Evolutionary conservation across 1,140 invertebrate species (phyloP).

Genomic region (Drosophila kurseongensis): DNA sequence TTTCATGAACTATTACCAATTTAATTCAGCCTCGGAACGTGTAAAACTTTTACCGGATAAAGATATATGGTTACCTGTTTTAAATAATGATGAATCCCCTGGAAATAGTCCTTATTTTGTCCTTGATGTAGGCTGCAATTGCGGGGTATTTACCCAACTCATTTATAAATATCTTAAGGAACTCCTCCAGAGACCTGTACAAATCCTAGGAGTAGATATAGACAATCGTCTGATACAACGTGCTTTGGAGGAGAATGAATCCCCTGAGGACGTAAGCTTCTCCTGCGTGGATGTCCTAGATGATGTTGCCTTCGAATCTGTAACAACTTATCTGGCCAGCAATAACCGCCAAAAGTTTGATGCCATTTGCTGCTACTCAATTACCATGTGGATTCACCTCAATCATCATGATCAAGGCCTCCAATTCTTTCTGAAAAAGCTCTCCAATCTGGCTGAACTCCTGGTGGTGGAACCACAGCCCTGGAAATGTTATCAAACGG

Average conservation of each 20-base stretch:
- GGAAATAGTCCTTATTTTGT: conserved; percentile 84
- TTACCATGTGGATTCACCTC: conserved; percentile 95
- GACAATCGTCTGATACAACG: conserved; percentile 89
- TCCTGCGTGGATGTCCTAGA: conserved; percentile 88
- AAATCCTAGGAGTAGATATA: conserved; percentile 90
- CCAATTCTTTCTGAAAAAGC: conserved; percentile 86
- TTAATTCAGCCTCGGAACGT: conserved; percentile 89
- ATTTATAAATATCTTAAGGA: conserved; percentile 77
- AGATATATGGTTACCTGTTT: conserved; percentile 85
- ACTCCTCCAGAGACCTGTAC: conserved; percentile 76
- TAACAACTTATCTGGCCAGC: conserved; percentile 85
- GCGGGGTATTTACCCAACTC: conserved; percentile 89
- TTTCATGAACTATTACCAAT: conserved; percentile 94
- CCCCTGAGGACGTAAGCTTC: conserved; percentile 85
- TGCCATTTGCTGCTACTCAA: conserved; percentile 91
- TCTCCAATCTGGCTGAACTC: conserved; percentile 86
- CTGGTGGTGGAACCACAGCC: conserved; percentile 92
- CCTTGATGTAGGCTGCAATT: conserved; percentile 93
- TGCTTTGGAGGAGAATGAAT: conserved; percentile 86
- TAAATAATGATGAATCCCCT: not conserved
- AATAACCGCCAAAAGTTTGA: conserved; percentile 87
- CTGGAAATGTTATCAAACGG: conserved; percentile 92
- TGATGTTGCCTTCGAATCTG: conserved; percentile 69
- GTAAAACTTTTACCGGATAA: conserved; percentile 87
- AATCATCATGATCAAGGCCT: conserved; percentile 91